phyloP scores from a whole-genome alignment of 2,888 invertebrate species.

The Didymodactylos carnosus region DNA sequence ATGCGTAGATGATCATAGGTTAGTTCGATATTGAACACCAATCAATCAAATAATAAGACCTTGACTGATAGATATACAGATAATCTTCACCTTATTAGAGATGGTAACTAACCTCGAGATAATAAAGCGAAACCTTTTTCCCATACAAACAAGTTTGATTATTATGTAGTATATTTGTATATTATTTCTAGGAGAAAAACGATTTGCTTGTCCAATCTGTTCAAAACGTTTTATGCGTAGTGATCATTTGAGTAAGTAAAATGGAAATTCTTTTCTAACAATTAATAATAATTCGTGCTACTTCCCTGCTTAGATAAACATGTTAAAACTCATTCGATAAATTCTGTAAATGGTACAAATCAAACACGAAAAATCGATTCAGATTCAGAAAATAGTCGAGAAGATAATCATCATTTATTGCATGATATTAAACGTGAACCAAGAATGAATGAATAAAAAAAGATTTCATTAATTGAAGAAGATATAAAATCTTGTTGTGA shows the following conservation, averaged over 20 bases:
- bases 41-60: background rate
- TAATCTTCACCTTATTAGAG: background rate
- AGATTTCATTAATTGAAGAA: no score
- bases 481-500: no score
- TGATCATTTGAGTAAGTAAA: conserved; percentile 78
- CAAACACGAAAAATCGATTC: background rate
- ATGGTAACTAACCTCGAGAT: background rate
- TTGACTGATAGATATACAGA: background rate
- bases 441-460: background rate
- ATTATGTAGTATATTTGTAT: background rate
- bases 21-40: background rate
- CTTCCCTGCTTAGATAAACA: background rate
- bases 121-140: no score
- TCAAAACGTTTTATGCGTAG: conserved; percentile 77
- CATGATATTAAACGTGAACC: background rate
- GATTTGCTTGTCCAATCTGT: conserved; percentile 65
- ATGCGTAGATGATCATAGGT: conserved; percentile 1
- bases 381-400: background rate
- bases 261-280: background rate
- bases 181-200: conserved; percentile 48
- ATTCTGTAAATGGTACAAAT: background rate
- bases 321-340: background rate
- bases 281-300: background rate
- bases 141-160: background rate
- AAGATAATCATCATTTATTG: background rate